These are phyloP conservation scores for Fragum whitleyi DNA, from an alignment of 2,888 invertebrate genomes.

Conservation along the genomic window DNA sequence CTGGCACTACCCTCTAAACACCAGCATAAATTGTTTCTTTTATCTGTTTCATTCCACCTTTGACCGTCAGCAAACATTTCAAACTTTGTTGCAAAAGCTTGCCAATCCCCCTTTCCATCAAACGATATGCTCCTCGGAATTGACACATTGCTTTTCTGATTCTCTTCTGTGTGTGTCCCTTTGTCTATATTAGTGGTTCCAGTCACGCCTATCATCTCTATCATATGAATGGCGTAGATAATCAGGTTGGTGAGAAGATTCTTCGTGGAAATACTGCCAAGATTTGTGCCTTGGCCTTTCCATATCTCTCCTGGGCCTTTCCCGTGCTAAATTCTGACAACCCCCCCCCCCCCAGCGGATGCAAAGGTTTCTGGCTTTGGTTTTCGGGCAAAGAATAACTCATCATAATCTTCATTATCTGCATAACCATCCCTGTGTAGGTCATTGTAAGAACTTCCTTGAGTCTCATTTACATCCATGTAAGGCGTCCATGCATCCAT, in stretches of 20 bases:
- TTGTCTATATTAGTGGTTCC: background rate
- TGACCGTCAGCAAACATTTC: background rate
- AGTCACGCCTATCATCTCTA: background rate
- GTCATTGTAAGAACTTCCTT: background rate
- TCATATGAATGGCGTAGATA: background rate
- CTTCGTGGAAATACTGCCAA: background rate
- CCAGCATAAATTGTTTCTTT: background rate
- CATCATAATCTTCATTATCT: background rate
- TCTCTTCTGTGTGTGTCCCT: background rate
- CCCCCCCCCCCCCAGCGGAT: background rate
- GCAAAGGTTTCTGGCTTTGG: background rate
- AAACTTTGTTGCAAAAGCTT: slow-evolving; percentile 17
- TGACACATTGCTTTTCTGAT: background rate
- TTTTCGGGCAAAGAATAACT: background rate
- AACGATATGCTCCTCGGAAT: background rate
- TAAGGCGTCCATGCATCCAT: background rate
- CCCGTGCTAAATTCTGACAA: background rate
- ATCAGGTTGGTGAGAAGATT: background rate
- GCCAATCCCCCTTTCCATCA: slow-evolving; percentile 1
- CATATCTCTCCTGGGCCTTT: background rate
- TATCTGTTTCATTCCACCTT: background rate
- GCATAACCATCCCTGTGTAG: background rate
- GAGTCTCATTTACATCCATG: background rate
- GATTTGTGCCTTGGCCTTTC: background rate
- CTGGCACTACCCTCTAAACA: slow-evolving; percentile 3